These are phyloP conservation scores for Oxyura jamaicensis DNA, from an alignment of 2,113 vertebrate species.

Conservation along the genomic window DNA sequence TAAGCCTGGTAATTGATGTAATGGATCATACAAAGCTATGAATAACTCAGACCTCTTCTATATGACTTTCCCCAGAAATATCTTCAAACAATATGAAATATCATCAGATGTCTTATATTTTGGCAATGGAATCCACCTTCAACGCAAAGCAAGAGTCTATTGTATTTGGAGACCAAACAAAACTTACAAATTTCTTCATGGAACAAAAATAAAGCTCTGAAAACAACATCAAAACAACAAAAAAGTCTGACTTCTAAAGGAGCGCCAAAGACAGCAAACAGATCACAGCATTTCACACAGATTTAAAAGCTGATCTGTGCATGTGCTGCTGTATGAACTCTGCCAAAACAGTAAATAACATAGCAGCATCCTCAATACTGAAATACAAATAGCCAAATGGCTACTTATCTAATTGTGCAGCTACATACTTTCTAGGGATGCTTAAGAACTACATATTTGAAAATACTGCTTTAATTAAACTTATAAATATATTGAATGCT, in stretches of 20 bases:
- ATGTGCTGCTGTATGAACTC: background rate
- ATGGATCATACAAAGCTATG: background rate
- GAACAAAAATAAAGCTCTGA: background rate
- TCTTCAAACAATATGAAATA: background rate
- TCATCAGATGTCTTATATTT: background rate
- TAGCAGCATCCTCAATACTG: background rate
- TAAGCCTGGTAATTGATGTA: background rate
- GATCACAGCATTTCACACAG: background rate
- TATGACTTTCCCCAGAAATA: background rate
- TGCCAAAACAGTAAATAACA: background rate
- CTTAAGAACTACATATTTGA: background rate
- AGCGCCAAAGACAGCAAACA: background rate
- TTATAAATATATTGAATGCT: background rate
- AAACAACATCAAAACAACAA: background rate
- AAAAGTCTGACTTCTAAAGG: background rate
- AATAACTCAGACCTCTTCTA: background rate
- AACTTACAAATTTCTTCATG: background rate
- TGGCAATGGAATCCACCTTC: background rate
- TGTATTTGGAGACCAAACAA: background rate
- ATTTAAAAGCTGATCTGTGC: background rate
- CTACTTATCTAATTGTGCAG: background rate
- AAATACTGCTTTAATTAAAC: background rate
- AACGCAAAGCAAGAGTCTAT: background rate
- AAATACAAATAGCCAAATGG: background rate
- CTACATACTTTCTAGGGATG: background rate